Percentiles rank a stretch among this genome's conserved stretches.
These are phyloP conservation scores for Arothron firmamentum DNA, from an alignment of 2,113 vertebrate genomes.

Conservation along the genomic window DNA sequence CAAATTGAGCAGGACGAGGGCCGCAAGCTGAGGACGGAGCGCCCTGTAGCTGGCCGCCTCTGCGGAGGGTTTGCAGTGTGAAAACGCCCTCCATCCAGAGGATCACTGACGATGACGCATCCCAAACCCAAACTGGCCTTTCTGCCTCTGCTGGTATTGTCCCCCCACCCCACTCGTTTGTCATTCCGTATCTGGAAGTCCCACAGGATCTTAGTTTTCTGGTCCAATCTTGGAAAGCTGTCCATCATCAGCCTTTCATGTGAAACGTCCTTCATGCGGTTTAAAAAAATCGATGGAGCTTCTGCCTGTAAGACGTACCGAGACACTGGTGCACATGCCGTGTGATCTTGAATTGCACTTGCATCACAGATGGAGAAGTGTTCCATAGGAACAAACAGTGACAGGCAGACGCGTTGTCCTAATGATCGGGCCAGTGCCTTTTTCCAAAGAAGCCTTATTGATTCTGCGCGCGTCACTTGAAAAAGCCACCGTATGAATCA, in stretches of 20 bases:
- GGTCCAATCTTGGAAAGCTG: no score
- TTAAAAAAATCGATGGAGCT: not conserved
- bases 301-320: not conserved
- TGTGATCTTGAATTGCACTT: slow-evolving; percentile 6
- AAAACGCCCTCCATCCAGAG: no score
- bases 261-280: no score
- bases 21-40: no score
- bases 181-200: no score
- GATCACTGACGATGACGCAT: no score
- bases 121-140: slow-evolving; percentile 21
- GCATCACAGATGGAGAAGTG: slow-evolving; percentile 33
- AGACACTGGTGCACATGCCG: slow-evolving; percentile 1
- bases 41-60: no score
- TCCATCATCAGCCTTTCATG: no score
- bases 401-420: slow-evolving; percentile 42
- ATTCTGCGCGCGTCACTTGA: slow-evolving; percentile 47
- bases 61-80: no score
- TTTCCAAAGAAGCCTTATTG: slow-evolving; percentile 54
- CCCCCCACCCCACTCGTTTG: no score
- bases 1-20: no score
- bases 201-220: no score
- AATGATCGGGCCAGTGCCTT: slow-evolving; percentile 44
- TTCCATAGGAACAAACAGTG: slow-evolving; percentile 30
- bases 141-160: not conserved
- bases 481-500: slow-evolving; percentile 41